A percentile compares a stretch with the other conserved stretches of the same genome.
Conservation (phyloP, 2,888 invertebrate genomes). For the Acanthosepion pharaonis region DNA sequence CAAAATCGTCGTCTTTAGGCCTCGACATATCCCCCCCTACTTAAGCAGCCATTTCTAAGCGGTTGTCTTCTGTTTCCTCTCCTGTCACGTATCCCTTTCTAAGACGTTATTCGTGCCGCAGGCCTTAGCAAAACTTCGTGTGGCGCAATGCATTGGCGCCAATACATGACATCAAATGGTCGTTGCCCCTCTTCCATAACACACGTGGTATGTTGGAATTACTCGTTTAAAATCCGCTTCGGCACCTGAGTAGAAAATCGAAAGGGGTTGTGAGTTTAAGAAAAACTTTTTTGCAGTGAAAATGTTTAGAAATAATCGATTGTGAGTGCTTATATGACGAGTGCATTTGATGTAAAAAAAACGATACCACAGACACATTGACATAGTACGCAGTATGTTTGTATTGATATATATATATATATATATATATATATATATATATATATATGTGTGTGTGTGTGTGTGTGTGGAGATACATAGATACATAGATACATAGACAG, state of each 20-base stretch:
- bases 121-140: neutral
- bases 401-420: too few species aligned
- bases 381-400: too few species aligned
- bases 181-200: neutral
- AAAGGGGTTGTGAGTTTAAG: too few species aligned
- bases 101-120: neutral
- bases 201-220: neutral
- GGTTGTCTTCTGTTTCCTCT: neutral
- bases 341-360: too few species aligned
- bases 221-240: neutral
- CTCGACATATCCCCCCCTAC: neutral
- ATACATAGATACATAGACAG: too few species aligned
- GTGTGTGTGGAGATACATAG: too few species aligned
- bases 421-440: too few species aligned
- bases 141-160: neutral
- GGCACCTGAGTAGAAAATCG: neutral
- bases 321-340: too few species aligned
- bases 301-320: too few species aligned
- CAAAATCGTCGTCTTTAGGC: neutral
- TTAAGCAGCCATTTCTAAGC: neutral
- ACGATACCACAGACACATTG: too few species aligned
- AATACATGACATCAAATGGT: neutral
- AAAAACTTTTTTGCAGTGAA: too few species aligned
- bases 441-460: too few species aligned
- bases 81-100: constrained; percentile 15